phyloP scores from a whole-genome alignment of 1,140 invertebrate species.

The Zeugodacus cucurbitae region DNA sequence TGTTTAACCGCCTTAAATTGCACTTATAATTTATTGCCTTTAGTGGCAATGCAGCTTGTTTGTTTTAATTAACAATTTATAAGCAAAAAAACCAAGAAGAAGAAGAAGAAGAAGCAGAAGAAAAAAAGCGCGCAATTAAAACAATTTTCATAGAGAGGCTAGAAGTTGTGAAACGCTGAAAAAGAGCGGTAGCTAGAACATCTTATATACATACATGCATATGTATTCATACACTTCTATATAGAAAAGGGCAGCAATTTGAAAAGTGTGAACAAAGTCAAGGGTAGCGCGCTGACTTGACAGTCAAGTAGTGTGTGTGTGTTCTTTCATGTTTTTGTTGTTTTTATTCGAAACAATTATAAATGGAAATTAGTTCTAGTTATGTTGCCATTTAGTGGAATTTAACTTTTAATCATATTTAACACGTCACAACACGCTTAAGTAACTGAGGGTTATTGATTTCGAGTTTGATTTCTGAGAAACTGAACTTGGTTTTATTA shows the following conservation, averaged over 20 bases:
- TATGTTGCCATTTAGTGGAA: not conserved
- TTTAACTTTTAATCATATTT: not conserved
- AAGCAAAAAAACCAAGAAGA: not conserved
- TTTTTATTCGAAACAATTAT: not conserved
- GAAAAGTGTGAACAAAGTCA: conserved; percentile 19
- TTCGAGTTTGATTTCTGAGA: too few species aligned
- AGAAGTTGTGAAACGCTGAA: not conserved
- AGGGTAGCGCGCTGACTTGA: not conserved
- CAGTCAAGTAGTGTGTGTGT: not conserved
- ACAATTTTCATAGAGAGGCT: not conserved
- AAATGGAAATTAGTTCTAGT: not conserved
- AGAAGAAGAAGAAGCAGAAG: not conserved
- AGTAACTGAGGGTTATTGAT: too few species aligned
- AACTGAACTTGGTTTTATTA: too few species aligned
- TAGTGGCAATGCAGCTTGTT: conserved; percentile 11
- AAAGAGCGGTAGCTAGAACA: not conserved
- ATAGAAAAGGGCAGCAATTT: conserved; percentile 9
- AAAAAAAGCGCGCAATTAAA: conserved; percentile 15
- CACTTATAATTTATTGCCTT: conserved; percentile 28
- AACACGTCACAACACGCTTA: not conserved
- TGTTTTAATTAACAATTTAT: conserved; percentile 25
- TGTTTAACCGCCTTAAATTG: conserved; percentile 6
- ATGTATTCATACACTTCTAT: not conserved
- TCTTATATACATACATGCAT: not conserved
- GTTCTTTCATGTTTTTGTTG: not conserved